phyloP scores from a whole-genome alignment of 2,797 vertebrate genomes.

The Antrozous pallidus region DNA sequence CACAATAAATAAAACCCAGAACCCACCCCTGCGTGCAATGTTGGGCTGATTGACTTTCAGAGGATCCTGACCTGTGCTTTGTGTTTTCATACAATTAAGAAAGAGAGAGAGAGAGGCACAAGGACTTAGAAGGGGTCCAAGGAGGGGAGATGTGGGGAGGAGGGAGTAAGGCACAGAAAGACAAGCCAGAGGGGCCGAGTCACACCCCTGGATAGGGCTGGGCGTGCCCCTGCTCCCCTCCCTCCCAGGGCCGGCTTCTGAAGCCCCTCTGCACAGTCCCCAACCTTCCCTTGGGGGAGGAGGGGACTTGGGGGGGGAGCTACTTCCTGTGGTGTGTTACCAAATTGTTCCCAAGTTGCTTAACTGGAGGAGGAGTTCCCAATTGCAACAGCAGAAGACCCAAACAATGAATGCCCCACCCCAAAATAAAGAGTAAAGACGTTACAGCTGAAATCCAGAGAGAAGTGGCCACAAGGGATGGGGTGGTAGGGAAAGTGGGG shows the following conservation, averaged over 20 bases:
- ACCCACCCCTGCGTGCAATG: constrained; percentile 67
- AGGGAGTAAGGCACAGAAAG: constrained; percentile 77
- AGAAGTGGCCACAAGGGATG: constrained; percentile 33
- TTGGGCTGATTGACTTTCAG: constrained; percentile 62
- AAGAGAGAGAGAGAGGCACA: constrained; percentile 64
- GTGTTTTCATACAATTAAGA: constrained; percentile 60
- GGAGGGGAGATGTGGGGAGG: constrained; percentile 44
- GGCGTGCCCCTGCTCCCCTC: constrained; percentile 59
- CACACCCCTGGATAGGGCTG: constrained; percentile 51
- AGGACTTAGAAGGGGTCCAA: constrained; percentile 55
- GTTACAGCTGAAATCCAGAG: constrained; percentile 63
- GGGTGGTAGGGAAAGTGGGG: neutral
- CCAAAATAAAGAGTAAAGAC: constrained; percentile 71
- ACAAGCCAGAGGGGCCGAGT: constrained; percentile 69
- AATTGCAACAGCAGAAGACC: constrained; percentile 63
- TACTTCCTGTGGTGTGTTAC: constrained; percentile 69
- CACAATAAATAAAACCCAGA: constrained; percentile 73
- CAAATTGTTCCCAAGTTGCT: constrained; percentile 75
- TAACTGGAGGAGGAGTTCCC: constrained; percentile 61
- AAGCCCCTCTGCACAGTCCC: constrained; percentile 63
- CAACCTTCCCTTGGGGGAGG: constrained; percentile 45
- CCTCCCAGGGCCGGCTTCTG: constrained; percentile 45
- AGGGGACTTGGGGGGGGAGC: constrained; percentile 1
- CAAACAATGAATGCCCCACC: constrained; percentile 65
- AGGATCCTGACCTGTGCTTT: constrained; percentile 76